Evolutionary conservation across 1,140 invertebrate species (phyloP).

Genomic region (Rhagoletis pomonella): DNA sequence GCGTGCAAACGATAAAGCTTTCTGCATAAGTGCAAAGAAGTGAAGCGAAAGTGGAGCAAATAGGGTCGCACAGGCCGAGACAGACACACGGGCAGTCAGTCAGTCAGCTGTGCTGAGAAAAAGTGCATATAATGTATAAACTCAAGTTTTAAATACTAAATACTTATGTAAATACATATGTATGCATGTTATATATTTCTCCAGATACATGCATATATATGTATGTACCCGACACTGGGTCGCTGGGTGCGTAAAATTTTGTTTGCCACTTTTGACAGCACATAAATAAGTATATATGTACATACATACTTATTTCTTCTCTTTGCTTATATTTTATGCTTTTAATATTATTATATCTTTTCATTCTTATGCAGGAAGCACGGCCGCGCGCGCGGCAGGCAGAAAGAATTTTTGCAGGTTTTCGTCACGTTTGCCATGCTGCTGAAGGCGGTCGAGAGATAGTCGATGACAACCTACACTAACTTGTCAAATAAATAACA

Average conservation of each 20-base stretch:
- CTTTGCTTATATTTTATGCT: conserved; percentile 7
- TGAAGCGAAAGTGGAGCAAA: not conserved
- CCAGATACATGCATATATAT: no score
- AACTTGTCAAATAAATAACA: conserved; percentile 53
- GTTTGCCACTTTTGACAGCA: conserved; percentile 33
- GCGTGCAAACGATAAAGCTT: not conserved
- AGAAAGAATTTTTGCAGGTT: conserved; percentile 33
- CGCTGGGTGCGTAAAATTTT: not conserved
- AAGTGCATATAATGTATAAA: not conserved
- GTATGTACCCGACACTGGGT: not conserved
- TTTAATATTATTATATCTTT: conserved; percentile 6
- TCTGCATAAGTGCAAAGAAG: not conserved
- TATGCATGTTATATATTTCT: not conserved
- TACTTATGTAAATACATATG: not conserved
- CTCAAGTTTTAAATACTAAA: not conserved
- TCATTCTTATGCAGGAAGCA: not conserved
- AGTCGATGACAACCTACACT: conserved; percentile 39
- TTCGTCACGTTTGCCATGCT: conserved; percentile 43
- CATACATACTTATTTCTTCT: not conserved
- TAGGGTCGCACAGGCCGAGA: not conserved
- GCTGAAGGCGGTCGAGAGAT: conserved; percentile 28
- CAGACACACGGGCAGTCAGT: not conserved
- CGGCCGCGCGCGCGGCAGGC: not conserved
- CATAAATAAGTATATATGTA: conserved; percentile 36
- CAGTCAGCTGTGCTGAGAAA: not conserved